phyloP scores from a whole-genome alignment of 2,113 vertebrate genomes.

The Prinia subflava region DNA sequence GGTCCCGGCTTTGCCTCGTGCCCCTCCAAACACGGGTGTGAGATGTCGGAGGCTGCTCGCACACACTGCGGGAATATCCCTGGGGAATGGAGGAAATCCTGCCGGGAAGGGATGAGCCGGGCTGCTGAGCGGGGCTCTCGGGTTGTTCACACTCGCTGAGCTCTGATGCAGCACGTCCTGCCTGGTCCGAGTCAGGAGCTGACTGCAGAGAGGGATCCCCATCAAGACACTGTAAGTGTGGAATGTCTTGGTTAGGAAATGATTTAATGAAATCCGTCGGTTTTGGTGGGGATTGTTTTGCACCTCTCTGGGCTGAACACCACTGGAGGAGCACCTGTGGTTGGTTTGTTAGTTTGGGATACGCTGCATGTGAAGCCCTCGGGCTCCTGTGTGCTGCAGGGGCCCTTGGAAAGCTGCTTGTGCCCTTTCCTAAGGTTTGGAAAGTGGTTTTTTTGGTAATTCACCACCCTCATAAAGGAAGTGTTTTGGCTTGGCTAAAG shows the following conservation, averaged over 20 bases:
- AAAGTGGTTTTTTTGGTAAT: neutral
- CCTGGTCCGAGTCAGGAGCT: neutral
- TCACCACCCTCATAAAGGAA: neutral
- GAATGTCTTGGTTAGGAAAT: neutral
- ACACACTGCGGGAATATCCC: no score
- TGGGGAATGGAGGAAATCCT: no score
- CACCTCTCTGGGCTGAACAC: neutral
- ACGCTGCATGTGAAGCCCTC: accelerated
- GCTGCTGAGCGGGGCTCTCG: neutral
- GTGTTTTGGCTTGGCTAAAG: neutral
- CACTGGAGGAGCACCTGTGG: neutral
- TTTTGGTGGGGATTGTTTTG: neutral
- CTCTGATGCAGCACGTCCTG: neutral
- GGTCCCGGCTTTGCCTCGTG: no score
- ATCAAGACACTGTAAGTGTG: accelerated
- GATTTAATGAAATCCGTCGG: neutral
- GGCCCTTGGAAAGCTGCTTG: neutral
- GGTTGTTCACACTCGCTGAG: neutral
- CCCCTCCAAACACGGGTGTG: no score
- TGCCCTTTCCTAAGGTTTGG: neutral
- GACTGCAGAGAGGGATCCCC: neutral
- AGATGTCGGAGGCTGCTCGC: no score
- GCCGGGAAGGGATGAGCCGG: no score
- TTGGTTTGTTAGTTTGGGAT: neutral
- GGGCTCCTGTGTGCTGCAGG: neutral